phyloP scores from a whole-genome alignment of 92 coral and sea anemone genomes.

The Pocillopora meandrina region DNA sequence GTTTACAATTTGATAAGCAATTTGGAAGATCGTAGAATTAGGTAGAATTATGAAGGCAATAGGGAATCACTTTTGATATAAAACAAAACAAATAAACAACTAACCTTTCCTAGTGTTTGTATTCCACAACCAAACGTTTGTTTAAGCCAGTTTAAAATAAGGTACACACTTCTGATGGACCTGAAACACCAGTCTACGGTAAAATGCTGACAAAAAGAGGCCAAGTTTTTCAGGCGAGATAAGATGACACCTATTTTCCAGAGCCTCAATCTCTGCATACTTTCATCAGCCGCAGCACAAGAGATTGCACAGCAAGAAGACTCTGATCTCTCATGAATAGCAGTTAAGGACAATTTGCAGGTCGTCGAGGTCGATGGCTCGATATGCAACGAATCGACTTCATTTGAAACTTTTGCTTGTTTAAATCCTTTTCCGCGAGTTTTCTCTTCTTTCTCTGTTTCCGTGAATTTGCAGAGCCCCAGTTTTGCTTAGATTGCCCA shows the following conservation, averaged over 20 bases:
- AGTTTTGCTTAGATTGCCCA: slow-evolving; percentile 7
- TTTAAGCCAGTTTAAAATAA: slow-evolving; percentile 33
- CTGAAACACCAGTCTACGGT: slow-evolving; percentile 12
- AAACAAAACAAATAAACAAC: not conserved
- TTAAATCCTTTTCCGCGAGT: slow-evolving; percentile 13
- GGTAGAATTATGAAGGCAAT: too few species aligned
- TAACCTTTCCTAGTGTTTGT: slow-evolving; percentile 31
- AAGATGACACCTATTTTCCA: slow-evolving; percentile 5
- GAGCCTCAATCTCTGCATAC: not conserved
- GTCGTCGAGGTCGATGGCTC: not conserved
- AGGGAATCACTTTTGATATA: too few species aligned
- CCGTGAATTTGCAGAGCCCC: slow-evolving; percentile 5
- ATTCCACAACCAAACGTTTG: slow-evolving; percentile 35
- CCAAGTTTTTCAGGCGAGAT: not conserved
- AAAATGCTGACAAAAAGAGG: not conserved
- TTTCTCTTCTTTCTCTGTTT: slow-evolving; percentile 29
- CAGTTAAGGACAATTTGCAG: not conserved
- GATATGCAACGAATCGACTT: not conserved
- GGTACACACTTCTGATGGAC: slow-evolving; percentile 21
- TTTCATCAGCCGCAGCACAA: not conserved
- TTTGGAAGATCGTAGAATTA: too few species aligned
- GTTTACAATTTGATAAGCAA: too few species aligned
- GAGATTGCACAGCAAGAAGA: not conserved
- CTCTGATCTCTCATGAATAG: not conserved
- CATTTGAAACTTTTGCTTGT: not conserved